These are phyloP conservation scores for Dromococcyx pavoninus DNA, from an alignment of 2,797 vertebrate species.

Conservation along the genomic window DNA sequence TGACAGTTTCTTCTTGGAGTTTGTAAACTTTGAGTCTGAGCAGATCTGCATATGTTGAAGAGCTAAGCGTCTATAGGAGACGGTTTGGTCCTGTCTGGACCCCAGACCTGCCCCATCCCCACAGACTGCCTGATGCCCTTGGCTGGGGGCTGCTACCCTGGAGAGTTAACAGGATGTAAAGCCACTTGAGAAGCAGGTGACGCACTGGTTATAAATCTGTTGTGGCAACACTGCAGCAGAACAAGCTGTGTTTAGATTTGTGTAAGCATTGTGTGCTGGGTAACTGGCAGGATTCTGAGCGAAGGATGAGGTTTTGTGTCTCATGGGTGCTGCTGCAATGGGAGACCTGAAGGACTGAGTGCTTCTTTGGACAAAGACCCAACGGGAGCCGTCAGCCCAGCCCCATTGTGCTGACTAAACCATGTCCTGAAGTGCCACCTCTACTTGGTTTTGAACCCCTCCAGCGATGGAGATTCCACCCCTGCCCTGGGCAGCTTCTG, in stretches of 20 bases:
- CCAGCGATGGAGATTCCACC: too few relatives aligned
- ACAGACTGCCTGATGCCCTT: background rate
- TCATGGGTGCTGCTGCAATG: background rate
- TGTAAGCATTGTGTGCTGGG: background rate
- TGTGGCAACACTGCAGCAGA: too few relatives aligned
- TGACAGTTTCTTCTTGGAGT: background rate
- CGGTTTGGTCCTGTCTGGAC: background rate
- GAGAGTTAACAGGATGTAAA: too few relatives aligned
- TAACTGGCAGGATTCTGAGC: background rate
- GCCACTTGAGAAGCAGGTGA: background rate
- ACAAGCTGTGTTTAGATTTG: background rate
- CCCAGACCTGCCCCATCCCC: background rate
- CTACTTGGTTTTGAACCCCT: too few relatives aligned
- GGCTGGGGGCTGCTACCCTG: background rate
- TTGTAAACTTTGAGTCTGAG: background rate
- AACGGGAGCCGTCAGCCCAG: too few relatives aligned
- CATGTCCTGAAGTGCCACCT: too few relatives aligned
- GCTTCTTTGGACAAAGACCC: background rate
- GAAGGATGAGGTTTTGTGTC: background rate
- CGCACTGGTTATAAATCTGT: background rate
- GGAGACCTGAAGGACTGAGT: background rate
- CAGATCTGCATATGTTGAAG: background rate
- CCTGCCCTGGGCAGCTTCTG: too few relatives aligned
- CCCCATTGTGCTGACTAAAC: too few relatives aligned
- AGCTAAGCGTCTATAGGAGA: background rate